These are phyloP conservation scores for Megamerina dolium DNA, from an alignment of 2,888 invertebrate species.

Conservation along the genomic window DNA sequence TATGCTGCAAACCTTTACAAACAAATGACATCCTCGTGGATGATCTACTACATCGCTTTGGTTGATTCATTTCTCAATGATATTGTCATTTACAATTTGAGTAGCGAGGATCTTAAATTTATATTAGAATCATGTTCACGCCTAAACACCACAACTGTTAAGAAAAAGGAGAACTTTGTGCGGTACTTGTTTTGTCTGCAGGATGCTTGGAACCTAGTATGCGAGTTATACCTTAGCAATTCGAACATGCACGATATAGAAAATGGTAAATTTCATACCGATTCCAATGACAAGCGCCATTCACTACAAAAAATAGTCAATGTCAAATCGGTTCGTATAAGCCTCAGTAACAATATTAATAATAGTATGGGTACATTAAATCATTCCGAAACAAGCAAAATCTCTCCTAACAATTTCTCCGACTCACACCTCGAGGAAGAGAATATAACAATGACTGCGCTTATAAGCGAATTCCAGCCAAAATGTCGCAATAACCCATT, in stretches of 20 bases:
- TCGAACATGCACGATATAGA: constrained; percentile 46
- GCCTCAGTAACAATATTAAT: constrained; percentile 27
- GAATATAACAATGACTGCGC: constrained; percentile 47
- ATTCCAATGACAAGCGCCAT: constrained; percentile 21
- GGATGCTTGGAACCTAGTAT: constrained; percentile 58
- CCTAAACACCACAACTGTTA: constrained; percentile 51
- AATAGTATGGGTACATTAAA: constrained; percentile 20
- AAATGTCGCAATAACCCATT: constrained; percentile 48
- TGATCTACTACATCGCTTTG: constrained; percentile 78
- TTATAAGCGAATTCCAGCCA: constrained; percentile 48
- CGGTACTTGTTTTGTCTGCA: constrained; percentile 58
- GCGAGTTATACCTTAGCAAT: constrained; percentile 54
- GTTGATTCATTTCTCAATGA: constrained; percentile 78
- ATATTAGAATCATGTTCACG: constrained; percentile 58
- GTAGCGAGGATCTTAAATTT: constrained; percentile 57
- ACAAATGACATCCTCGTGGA: constrained; percentile 88
- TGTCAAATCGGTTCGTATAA: constrained; percentile 33
- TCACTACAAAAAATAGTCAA: constrained; percentile 21
- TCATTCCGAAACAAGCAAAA: constrained; percentile 30
- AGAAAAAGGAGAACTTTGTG: constrained; percentile 56
- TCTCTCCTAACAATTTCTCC: constrained; percentile 14
- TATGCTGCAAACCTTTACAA: constrained; percentile 86
- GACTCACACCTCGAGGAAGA: constrained; percentile 37
- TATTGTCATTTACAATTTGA: constrained; percentile 59
- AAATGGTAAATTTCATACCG: constrained; percentile 33